phyloP scores from a whole-genome alignment of 30 jellyfish, hydroid and myxozoan genomes.

The Pelagia noctiluca region DNA sequence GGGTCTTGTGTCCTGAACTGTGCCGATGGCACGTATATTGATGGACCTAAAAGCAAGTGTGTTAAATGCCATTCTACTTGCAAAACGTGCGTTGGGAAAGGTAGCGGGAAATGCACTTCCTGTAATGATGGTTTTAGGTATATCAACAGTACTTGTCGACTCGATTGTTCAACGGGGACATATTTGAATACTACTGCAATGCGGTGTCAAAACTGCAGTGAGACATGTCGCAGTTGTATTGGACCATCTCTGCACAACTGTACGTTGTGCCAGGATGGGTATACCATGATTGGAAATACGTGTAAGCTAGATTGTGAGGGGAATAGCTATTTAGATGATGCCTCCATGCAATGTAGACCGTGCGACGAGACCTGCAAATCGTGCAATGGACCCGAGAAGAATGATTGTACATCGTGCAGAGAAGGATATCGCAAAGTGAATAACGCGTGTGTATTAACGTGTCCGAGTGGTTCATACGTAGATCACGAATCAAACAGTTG shows the following conservation, averaged over 20 bases:
- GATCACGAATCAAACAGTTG: constrained; percentile 27
- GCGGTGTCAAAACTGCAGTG: constrained; percentile 45
- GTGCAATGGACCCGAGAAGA: constrained; percentile 67
- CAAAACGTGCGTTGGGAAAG: constrained; percentile 71
- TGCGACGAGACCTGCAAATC: constrained; percentile 86
- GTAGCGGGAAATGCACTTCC: constrained; percentile 54
- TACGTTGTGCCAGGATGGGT: constrained; percentile 35
- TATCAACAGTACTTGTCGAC: constrained; percentile 34
- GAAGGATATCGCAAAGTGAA: constrained; percentile 29
- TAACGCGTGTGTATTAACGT: constrained; percentile 62
- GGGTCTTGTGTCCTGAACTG: background rate
- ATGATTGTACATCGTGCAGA: constrained; percentile 83
- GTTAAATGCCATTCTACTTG: constrained; percentile 65
- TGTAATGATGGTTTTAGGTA: constrained; percentile 50
- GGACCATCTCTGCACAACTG: constrained; percentile 72
- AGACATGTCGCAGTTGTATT: constrained; percentile 53
- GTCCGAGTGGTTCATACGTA: constrained; percentile 48
- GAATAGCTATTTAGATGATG: constrained; percentile 39
- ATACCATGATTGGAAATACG: background rate
- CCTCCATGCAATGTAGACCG: constrained; percentile 48
- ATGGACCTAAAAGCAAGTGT: constrained; percentile 32
- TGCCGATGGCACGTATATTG: constrained; percentile 5
- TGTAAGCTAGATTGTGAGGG: constrained; percentile 64
- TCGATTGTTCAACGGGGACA: constrained; percentile 45
- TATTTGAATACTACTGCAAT: constrained; percentile 4